Evolutionary conservation across 2,113 vertebrate genomes (phyloP).

Genomic region (Oenanthe oenanthe): DNA sequence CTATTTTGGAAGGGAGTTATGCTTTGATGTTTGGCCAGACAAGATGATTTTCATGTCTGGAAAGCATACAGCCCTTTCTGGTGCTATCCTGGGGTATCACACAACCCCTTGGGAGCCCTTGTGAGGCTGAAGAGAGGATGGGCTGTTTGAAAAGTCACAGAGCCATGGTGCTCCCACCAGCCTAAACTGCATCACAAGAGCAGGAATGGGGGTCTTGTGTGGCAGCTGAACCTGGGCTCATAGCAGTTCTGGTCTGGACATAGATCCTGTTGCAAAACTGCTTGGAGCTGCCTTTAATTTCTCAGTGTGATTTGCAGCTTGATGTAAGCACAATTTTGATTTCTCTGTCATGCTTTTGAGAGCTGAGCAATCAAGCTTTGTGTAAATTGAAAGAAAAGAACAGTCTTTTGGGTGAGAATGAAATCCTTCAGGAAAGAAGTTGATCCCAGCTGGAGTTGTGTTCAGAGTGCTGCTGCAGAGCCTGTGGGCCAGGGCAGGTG

Average conservation of each 20-base stretch:
- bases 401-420: not conserved
- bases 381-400: not conserved
- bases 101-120: not conserved
- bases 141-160: not conserved
- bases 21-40: slow-evolving; percentile 13
- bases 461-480: not conserved
- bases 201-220: accelerated
- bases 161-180: not conserved
- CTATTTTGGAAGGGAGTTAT: not conserved
- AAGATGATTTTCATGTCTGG: not conserved
- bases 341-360: not conserved
- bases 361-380: not conserved
- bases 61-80: not conserved
- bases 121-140: not conserved
- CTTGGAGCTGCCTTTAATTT: not conserved
- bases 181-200: accelerated
- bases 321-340: not conserved
- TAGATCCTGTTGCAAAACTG: not conserved
- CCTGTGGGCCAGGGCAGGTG: accelerated
- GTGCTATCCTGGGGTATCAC: not conserved
- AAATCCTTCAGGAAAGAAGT: not conserved
- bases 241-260: not conserved
- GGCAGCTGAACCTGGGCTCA: not conserved
- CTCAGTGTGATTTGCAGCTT: not conserved
- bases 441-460: not conserved